A percentile compares a stretch with the other conserved stretches of the same genome.
These are phyloP conservation scores for Pseudolaguvia tuberculata DNA, from an alignment of 2,113 vertebrate genomes.

Conservation along the genomic window DNA sequence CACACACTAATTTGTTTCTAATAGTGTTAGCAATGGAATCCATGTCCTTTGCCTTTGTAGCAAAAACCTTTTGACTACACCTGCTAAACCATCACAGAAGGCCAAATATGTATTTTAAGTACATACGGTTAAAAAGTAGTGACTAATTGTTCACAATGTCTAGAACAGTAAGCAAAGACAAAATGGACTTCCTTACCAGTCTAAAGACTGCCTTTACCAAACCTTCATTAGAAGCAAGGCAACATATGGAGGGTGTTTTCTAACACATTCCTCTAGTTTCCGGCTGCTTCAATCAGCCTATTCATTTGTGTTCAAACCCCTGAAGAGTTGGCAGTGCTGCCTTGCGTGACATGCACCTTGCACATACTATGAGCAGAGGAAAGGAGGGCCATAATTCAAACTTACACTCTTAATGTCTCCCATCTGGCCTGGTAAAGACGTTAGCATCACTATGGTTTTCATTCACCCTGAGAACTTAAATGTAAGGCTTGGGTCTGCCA, in stretches of 20 bases:
- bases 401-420: slow-evolving; percentile 54
- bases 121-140: too few species aligned
- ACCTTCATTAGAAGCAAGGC: slow-evolving; percentile 57
- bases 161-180: too few species aligned
- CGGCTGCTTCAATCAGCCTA: slow-evolving; percentile 48
- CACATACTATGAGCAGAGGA: slow-evolving; percentile 48
- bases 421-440: slow-evolving; percentile 60
- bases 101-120: too few species aligned
- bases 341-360: slow-evolving; percentile 59
- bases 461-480: slow-evolving; percentile 41
- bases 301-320: slow-evolving; percentile 47
- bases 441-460: slow-evolving; percentile 42
- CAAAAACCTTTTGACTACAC: slow-evolving; percentile 6
- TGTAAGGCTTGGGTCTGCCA: slow-evolving; percentile 48
- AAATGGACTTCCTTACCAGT: not conserved
- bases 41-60: too few species aligned
- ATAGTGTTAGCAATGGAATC: too few species aligned
- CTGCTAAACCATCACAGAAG: slow-evolving; percentile 29
- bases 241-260: slow-evolving; percentile 65
- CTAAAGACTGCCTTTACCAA: slow-evolving; percentile 55
- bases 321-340: slow-evolving; percentile 14
- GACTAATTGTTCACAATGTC: too few species aligned
- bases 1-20: too few species aligned
- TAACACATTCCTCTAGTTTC: slow-evolving; percentile 52
- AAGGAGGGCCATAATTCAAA: slow-evolving; percentile 26